Evolutionary conservation across 2,888 invertebrate genomes (phyloP), one percentile per base, ranked within the genome.

Genomic region (Arctia plantaginis): DNA sequence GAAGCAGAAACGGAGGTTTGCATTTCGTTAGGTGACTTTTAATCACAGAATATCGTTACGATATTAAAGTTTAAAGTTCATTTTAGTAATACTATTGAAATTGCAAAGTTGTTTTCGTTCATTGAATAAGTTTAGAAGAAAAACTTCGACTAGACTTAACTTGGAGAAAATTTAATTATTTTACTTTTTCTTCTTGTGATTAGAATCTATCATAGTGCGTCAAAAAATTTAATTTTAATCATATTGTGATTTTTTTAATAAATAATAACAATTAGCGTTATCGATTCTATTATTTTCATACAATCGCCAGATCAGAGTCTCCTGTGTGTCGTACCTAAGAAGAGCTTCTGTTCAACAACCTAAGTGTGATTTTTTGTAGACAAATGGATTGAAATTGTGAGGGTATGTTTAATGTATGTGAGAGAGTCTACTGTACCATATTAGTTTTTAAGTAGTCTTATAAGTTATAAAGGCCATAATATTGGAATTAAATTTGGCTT

Each of bases 11-110:
- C 77, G 82, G 66, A 74, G 78, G 84, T 83, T 84, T 84, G 84
- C 80, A 80, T 84, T 85, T 83, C 82, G 85, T 85, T 85, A 83
- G 77, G 67, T 79, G 79, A 83, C 76, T 83, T 83, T 80, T 82
- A 80, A 85, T 83, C 73, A 77, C 84, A 76, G 82, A 80, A 83
- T 85, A 85, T 85, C 77, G 77, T 85, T 77, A 83, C 75, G 77
- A 79, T 75, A 83, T 79, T 83, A 78, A 81, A 85, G 79, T 81
- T 77, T 66, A 47, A 80, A 79, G 75, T 77, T 79, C 73, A 79
- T 83, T 84, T 85, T 79, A 76, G 77, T 84, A 76, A 75, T 33
- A 80, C 66, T 74, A 75, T 55, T 55, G 59, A 74, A 79, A 75
- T 80, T 80, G 75, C 71, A 75, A 75, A 71, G 55, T 74, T 64